Base-by-base conservation (phyloP, 2,888 invertebrate genomes). In the Bedellia somnulentella region DNA sequence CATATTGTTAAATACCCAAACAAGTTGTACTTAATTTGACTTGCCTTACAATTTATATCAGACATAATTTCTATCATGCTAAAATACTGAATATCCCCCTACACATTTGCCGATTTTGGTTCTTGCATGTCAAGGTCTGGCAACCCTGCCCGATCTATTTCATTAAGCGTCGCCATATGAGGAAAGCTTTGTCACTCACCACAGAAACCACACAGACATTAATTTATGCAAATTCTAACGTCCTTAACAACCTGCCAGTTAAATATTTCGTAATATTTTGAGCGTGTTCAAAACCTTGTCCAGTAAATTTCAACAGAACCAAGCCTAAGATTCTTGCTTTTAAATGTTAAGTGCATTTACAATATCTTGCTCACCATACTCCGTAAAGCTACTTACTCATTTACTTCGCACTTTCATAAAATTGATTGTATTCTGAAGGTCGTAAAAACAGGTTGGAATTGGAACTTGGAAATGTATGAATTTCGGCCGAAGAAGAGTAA, bases 161-260 rank as follows among this genome's bases (percentile, higher is more conserved):
- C 6, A 6, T 38, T 37, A 40, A 37, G 1, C 40, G 37, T 49
- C 47, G 40, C 47, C 51, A 44, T 57, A 49, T 45, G 39, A 32
- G 46, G 43, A 34, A 34, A 40, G 46, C 47, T 47, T 46, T 40
- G 44, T 40, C 43, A 47, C 17, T 15, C 6, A 18, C 10, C 27
- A 14, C 11, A 12, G 24, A 11, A 6, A 24, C 24, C 24, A 44
- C 47, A 39, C 37, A 42, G 41, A 44, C 45, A 42, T 49, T 49
- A 54, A 47, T 49, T 47, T 52, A 58, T 51, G 50, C 44, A 53
- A 51, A 53, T 28, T 28, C 18, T n/a, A 17, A 24, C n/a, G 17
- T 53, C 43, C 47, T 37, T 35, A 38, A 36, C 41, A 39, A 43
- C 40, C 45, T 39, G 42, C 41, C 45, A 21, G 9, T 21, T 21